These are phyloP conservation scores for Heliconius melpomene DNA, from an alignment of 1,140 invertebrate genomes.

Conservation along the genomic window DNA sequence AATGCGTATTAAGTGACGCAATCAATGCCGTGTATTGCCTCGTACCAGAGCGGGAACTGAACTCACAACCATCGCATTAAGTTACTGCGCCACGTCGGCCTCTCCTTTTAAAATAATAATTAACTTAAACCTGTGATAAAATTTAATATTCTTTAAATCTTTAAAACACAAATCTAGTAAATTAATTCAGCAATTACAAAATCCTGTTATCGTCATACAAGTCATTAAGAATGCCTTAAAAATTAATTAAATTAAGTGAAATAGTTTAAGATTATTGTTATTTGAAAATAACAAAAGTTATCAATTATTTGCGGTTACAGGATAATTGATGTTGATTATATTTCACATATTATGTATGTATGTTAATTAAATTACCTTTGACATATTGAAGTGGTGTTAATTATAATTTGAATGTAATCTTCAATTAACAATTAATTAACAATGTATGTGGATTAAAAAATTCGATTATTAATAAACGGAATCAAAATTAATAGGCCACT, in stretches of 20 bases:
- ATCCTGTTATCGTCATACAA: not conserved
- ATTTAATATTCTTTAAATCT: not conserved
- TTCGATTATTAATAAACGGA: no score
- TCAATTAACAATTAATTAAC: no score
- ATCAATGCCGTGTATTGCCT: no score
- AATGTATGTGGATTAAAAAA: no score
- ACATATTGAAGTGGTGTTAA: no score
- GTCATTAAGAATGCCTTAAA: conserved; percentile 7
- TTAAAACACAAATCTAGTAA: not conserved
- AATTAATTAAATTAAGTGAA: not conserved
- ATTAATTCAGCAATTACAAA: not conserved
- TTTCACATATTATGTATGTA: not conserved
- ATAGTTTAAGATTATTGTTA: not conserved
- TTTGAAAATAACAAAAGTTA: conserved; percentile 8
- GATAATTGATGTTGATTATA: not conserved
- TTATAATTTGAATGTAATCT: no score
- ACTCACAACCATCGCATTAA: no score
- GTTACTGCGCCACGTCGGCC: no score
- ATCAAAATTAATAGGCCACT: no score
- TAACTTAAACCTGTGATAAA: not conserved
- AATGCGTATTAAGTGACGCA: no score
- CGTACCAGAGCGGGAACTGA: no score
- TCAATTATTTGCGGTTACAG: conserved; percentile 4
- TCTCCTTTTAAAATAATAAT: not conserved
- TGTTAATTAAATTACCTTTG: no score